Conservation (phyloP, 2,888 invertebrate species). For the Callinectes sapidus region DNA sequence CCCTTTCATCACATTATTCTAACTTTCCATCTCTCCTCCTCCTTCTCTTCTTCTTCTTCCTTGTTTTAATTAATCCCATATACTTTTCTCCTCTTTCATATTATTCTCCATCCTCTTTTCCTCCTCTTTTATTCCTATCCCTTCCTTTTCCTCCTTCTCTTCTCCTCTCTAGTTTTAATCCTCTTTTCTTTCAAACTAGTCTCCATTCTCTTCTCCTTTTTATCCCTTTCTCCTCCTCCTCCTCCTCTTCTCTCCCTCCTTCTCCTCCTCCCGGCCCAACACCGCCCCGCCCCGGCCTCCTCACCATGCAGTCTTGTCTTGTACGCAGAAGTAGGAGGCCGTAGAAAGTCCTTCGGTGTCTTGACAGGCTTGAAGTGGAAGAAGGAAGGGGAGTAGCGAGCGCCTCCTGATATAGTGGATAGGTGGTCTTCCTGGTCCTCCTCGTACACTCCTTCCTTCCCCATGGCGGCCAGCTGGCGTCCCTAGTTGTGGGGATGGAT, state of each 20-base stretch:
- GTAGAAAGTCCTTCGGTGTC: slow-evolving; percentile 33
- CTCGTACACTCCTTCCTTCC: slow-evolving; percentile 83
- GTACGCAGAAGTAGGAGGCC: slow-evolving; percentile 27
- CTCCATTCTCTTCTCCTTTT: background rate
- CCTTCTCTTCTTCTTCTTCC: background rate
- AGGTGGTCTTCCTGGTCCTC: slow-evolving; percentile 84
- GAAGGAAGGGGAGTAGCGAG: slow-evolving; percentile 89
- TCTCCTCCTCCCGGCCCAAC: background rate
- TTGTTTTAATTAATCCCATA: background rate
- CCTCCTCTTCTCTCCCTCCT: background rate
- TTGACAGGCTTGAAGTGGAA: slow-evolving; percentile 91
- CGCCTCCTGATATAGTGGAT: slow-evolving; percentile 82
- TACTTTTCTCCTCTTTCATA: background rate
- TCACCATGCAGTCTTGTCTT: slow-evolving; percentile 48
- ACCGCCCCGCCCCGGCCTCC: background rate
- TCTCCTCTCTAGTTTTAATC: too few relatives aligned
- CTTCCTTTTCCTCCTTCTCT: too few relatives aligned
- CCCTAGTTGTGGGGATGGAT: slow-evolving; percentile 80
- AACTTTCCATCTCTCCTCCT: background rate
- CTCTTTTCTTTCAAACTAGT: background rate
- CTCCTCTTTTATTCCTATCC: too few relatives aligned
- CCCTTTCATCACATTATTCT: background rate
- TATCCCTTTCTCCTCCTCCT: background rate
- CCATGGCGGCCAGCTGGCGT: slow-evolving; percentile 92
- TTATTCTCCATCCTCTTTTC: background rate